Evolutionary conservation across 2,888 invertebrate species (phyloP).

Genomic region (Sialis fuliginosa): DNA sequence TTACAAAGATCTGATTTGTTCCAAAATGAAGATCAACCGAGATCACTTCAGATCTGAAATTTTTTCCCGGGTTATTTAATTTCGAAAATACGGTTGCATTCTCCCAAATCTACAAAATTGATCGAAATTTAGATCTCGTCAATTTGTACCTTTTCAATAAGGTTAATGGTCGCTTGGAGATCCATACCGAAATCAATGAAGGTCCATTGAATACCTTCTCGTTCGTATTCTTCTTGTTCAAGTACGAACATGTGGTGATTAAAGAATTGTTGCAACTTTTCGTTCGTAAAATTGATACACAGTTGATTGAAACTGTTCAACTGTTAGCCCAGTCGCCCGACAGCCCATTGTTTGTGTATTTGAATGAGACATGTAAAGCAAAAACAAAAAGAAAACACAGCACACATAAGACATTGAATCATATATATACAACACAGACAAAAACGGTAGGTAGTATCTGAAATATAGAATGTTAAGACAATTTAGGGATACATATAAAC

Average conservation of each 20-base stretch:
- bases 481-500: not conserved
- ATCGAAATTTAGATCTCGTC: not conserved
- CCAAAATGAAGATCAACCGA: too few species aligned
- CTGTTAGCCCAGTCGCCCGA: conserved; percentile 29
- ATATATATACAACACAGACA: not conserved
- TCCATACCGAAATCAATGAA: conserved; percentile 95
- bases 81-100: not conserved
- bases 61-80: too few species aligned
- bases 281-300: conserved; percentile 93
- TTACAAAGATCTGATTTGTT: too few species aligned
- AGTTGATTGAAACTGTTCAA: conserved; percentile 90
- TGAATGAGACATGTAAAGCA: too few species aligned
- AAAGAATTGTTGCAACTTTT: conserved; percentile 90
- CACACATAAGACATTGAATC: not conserved
- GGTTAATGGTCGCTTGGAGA: conserved; percentile 75
- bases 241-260: conserved; percentile 93
- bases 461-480: not conserved
- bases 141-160: conserved; percentile 69
- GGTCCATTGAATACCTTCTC: conserved; percentile 78
- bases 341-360: not conserved
- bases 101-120: not conserved
- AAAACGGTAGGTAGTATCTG: not conserved
- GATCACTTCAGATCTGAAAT: too few species aligned
- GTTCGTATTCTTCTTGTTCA: conserved; percentile 90
- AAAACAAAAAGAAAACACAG: not conserved